A percentile compares a stretch with the other conserved stretches of the same genome.
Conservation (phyloP, 2,888 invertebrate species). For the Leptopilina myrica region DNA sequence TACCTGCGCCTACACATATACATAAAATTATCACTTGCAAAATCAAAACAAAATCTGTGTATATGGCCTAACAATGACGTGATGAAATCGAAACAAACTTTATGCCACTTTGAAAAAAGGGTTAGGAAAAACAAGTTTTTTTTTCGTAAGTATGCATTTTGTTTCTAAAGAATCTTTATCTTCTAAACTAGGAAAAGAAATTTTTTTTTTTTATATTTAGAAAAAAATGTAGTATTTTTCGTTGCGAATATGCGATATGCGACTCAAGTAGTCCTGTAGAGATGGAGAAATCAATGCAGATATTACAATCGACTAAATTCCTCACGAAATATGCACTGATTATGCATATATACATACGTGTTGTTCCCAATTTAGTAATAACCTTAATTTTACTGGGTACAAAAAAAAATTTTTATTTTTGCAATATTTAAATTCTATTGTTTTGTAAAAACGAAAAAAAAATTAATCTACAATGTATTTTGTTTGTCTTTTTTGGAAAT, state of each 20-base stretch:
- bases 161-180: too few relatives aligned
- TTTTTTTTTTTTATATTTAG: too few relatives aligned
- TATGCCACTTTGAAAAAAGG: not conserved
- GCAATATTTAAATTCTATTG: too few relatives aligned
- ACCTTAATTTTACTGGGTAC: too few relatives aligned
- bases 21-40: conserved; percentile 8
- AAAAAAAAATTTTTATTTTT: too few relatives aligned
- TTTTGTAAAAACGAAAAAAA: too few relatives aligned
- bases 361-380: too few relatives aligned
- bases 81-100: not conserved
- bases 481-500: too few relatives aligned
- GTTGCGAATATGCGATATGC: not conserved
- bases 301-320: not conserved
- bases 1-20: not conserved
- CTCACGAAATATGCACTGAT: conserved; percentile 13
- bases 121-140: not conserved
- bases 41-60: conserved; percentile 26
- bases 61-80: not conserved
- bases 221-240: too few relatives aligned
- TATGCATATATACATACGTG: not conserved
- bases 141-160: too few relatives aligned
- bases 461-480: too few relatives aligned
- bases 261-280: conserved; percentile 2
- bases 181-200: too few relatives aligned
- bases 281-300: conserved; percentile 28